Evolutionary conservation across 2,888 invertebrate species (phyloP), one percentile per base, ranked within the genome.

Genomic region (Cetonia aurata): DNA sequence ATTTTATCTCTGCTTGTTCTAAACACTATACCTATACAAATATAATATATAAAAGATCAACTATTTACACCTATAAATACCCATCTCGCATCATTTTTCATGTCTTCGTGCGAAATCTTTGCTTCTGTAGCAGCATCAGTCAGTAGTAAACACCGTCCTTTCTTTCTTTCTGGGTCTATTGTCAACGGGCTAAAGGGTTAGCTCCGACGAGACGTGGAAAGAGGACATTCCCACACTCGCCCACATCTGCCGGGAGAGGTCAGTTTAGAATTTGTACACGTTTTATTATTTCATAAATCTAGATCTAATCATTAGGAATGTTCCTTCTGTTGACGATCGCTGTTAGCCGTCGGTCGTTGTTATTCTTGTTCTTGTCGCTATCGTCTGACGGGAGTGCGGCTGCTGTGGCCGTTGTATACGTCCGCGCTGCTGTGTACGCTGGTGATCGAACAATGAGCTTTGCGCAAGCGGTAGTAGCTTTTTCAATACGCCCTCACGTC

Each of bases 161-260:
- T 25, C 25, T 25, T 25, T 25, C 25, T 25, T 25, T 25, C 25
- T 25, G 25, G 25, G 25, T 17, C 70, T 56, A 70, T 70, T 70
- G 70, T 71, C 48, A 71, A 65, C 25, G 25, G 25, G 68, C 50
- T 70, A 74, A 76, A 76, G 75, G 75, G 75, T 75, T 75, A 68
- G 65, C 60, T 66, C 69, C 37, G 70, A 46, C 33, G 60, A 42
- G 17, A 19, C 15, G n/a, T 41, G 42, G 60, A 60, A 56, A 71
- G 68, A 60, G 71, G 71, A 71, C 69, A 76, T 76, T 76, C 76
- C 75, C 76, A 76, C 76, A 76, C 74, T 70, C 70, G 71, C 73
- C 74, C 72, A 76, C 76, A 76, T 75, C 75, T 75, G 75, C 72
- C 67, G 53, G 25, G 25, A 66, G 67, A 66, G 67, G 68, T 72